Conservation (phyloP, 2,113 vertebrate species). For the Callorhinus ursinus region DNA sequence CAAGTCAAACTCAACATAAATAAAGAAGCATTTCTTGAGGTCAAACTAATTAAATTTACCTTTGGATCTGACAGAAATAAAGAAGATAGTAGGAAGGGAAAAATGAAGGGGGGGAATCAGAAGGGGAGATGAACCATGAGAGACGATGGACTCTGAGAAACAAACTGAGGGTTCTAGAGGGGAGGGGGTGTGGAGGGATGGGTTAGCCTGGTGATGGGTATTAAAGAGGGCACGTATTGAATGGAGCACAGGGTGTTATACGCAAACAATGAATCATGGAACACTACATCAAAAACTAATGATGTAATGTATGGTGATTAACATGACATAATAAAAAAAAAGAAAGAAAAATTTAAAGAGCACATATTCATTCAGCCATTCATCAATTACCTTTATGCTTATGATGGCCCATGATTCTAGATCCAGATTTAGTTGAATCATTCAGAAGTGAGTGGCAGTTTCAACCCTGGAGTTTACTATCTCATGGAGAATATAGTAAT, state of each 20-base stretch:
- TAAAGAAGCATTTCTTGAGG: slow-evolving; percentile 11
- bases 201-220: no score
- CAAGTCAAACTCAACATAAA: slow-evolving; percentile 34
- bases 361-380: not conserved
- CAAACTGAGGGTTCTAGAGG: no score
- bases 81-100: not conserved
- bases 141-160: no score
- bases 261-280: no score
- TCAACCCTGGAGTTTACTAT: not conserved
- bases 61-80: slow-evolving; percentile 33
- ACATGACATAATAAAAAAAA: no score
- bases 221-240: no score
- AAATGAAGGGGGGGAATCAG: no score
- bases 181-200: no score
- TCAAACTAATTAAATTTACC: slow-evolving; percentile 34
- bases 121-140: no score
- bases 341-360: slow-evolving; percentile 46
- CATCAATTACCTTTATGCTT: not conserved
- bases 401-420: not conserved
- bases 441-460: not conserved
- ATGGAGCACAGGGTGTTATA: no score
- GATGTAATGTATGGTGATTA: no score
- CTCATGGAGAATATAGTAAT: not conserved
- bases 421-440: not conserved
- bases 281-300: no score